Base-by-base conservation (phyloP, 2,888 invertebrate species). In the Cordilura impudica region DNA sequence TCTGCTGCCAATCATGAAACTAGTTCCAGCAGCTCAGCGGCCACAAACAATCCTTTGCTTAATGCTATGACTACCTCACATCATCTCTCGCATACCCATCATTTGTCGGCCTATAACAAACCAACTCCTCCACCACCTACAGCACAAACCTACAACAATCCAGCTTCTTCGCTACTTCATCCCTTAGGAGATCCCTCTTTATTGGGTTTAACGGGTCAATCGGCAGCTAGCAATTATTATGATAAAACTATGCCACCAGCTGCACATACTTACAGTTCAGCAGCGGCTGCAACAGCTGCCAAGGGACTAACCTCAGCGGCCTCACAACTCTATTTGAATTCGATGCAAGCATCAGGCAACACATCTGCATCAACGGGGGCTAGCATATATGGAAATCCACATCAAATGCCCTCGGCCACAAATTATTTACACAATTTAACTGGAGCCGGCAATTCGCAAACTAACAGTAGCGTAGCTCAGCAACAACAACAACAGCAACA, bases 161-260 rank as follows among this genome's bases (percentile, higher is more conserved):
- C 86, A 10, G 82, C 84, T 5, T 78, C 84, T 5, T 82, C 85
- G 0, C 26, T 88, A 35, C 83, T 88, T 78, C 89, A 88, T 74
- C 83, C 88, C 0, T 82, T 89, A 1, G 84, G 88, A 8, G 88
- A 89, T 53, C 86, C 86, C 12, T 86, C 90, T 81, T 26, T 90
- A 47, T 75, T 79, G 75, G 67, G 71, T 2, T 53, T 79, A 7
- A 14, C 71, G 6, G 86, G 87, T 2, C 83, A 89, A 70, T 80
- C 86, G 2, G 73, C 83, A 3, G 81, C 82, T 10, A 84, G 84
- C 6, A 83, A 85, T 58, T 93, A 92, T 83, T 92, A 92, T 77
- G 92, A 93, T 58, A 93, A 93, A 86, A 90, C 90, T 23, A 91
- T 91, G 87, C 92, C 92, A 84, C 92, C 92, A 87, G 92, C 92